Evolutionary conservation across 2,888 invertebrate genomes (phyloP).

Genomic region (Lumbricus terrestris): DNA sequence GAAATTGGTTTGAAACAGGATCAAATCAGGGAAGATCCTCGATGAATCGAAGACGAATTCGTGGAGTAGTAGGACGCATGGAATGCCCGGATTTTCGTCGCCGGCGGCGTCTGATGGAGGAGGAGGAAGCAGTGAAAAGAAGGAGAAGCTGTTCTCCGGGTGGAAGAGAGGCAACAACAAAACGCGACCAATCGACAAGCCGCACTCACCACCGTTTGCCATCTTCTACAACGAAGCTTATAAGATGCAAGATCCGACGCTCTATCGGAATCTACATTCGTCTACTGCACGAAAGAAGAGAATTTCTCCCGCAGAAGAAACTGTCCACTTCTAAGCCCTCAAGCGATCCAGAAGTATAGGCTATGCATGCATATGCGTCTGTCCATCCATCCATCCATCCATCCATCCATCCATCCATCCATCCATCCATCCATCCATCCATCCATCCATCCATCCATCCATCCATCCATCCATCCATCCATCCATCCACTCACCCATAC

Average conservation of each 20-base stretch:
- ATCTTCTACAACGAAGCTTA: slow-evolving; percentile 3
- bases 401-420: background rate
- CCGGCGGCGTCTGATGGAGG: background rate
- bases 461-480: background rate
- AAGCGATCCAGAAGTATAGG: background rate
- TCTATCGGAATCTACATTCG: background rate
- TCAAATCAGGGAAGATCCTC: background rate
- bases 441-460: background rate
- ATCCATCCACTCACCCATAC: background rate
- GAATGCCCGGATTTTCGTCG: background rate
- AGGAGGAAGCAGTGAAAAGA: background rate
- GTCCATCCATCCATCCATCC: background rate
- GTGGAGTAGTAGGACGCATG: background rate
- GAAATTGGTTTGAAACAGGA: background rate
- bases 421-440: background rate
- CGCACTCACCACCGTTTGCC: background rate
- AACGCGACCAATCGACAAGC: background rate
- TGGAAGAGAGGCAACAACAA: background rate
- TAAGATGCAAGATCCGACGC: background rate
- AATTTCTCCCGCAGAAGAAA: background rate
- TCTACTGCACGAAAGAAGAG: background rate
- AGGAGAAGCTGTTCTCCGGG: background rate
- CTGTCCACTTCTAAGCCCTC: background rate
- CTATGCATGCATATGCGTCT: background rate
- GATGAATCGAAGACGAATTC: background rate